Base-by-base conservation (phyloP, 2,797 vertebrate species). In the Myioborus miniatus region DNA sequence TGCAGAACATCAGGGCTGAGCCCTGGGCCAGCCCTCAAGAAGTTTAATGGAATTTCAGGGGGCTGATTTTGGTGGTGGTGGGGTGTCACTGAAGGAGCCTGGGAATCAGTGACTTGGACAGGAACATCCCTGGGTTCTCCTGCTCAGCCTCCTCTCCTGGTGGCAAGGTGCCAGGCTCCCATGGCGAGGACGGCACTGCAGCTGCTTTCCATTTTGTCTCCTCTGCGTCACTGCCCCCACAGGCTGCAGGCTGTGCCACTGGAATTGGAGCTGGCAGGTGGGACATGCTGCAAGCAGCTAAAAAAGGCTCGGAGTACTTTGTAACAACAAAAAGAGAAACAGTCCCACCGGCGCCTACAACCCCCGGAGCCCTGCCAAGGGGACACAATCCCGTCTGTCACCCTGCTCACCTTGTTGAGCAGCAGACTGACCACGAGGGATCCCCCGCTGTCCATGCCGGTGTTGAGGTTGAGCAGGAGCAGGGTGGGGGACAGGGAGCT, bases 391-490 rank as follows among this genome's bases (percentile, higher is more conserved):
- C 78, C 14, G 4, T 1, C 22, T 1, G 2, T 8, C 32, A 20
- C 65, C 30, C 43, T 15, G n/a, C 50, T 0, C 63, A 98, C 98
- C 98, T 97, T 89, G 93, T 99, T 99, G 26, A 99, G 97, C 34
- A 94, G 95, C 71, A 99, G 98, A 76, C 94, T 97, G 64, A 99
- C 80, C 65, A 98, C 98, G 24, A 99, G 98, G 11, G 98, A 98
- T 3, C 99, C 99, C 1, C 99, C 99, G 0, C 98, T 99, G 97
- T 99, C 98, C 89, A 96, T 96, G 55, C 98, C 97, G 0, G 98
- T 96, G 86, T 98, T 95, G 6, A 99, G 97, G 30, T 97, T 98
- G 85, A 99, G 98, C 6, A 95, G 96, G 62, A 99, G 96, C 53
- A 99, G 93, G 0, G 98, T 98, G 2, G 99, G 98, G 30, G 97